A percentile compares a stretch with the other conserved stretches of the same genome.
phyloP scores from a whole-genome alignment of 2,888 invertebrate species.

The Dichetophora obliterata region DNA sequence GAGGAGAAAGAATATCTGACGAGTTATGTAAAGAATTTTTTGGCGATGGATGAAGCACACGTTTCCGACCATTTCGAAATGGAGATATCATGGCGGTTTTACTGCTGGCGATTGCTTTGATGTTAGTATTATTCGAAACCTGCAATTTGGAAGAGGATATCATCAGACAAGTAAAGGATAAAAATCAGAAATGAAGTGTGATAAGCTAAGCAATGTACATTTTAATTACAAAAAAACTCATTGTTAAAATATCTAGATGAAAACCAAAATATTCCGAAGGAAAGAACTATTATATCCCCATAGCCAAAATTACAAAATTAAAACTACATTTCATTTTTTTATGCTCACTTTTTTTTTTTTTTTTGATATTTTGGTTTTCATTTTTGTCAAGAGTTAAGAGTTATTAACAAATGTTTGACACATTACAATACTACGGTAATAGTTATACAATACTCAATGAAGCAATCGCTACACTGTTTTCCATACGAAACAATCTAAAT shows the following conservation, averaged over 20 bases:
- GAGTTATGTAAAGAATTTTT: slow-evolving; percentile 35
- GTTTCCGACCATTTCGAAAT: slow-evolving; percentile 60
- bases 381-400: not conserved
- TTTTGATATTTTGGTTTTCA: not conserved
- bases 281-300: not conserved
- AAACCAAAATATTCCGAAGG: not conserved
- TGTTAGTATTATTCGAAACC: not conserved
- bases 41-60: slow-evolving; percentile 53
- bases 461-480: not conserved
- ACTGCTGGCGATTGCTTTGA: not conserved
- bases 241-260: not conserved
- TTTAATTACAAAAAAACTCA: not conserved
- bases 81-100: slow-evolving; percentile 47
- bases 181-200: not conserved
- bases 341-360: not conserved
- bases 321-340: not conserved
- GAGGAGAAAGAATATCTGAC: slow-evolving; percentile 50
- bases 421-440: not conserved
- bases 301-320: not conserved
- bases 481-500: not conserved
- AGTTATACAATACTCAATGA: not conserved
- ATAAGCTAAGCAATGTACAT: not conserved
- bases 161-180: slow-evolving; percentile 6
- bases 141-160: slow-evolving; percentile 10
- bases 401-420: not conserved